These are phyloP conservation scores for Dicyrtomina minuta DNA, from an alignment of 2,888 invertebrate genomes.

Conservation along the genomic window DNA sequence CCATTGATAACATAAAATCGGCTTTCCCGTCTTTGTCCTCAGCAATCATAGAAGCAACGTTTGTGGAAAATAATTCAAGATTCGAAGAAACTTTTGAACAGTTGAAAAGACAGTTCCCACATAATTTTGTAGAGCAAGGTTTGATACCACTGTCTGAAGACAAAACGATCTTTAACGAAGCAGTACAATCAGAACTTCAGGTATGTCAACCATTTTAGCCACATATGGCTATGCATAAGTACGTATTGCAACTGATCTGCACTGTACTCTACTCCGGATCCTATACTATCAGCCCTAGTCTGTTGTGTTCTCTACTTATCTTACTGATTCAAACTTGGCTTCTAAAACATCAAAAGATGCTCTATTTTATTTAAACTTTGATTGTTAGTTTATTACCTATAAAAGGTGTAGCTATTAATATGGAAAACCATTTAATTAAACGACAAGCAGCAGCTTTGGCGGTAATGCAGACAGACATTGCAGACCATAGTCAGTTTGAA, in stretches of 20 bases:
- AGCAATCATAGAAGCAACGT: background rate
- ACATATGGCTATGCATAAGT: background rate
- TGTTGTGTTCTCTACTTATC: no score
- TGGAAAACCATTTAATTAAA: no score
- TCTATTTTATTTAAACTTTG: no score
- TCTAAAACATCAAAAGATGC: no score
- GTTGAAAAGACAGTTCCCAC: constrained; percentile 1
- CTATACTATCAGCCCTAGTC: no score
- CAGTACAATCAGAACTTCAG: constrained; percentile 10
- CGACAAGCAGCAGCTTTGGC: no score
- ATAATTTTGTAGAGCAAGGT: background rate
- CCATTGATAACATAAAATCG: constrained; percentile 9
- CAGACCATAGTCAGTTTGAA: no score
- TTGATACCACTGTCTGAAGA: background rate
- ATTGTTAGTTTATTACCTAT: no score
- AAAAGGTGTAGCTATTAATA: no score
- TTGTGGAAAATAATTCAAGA: background rate
- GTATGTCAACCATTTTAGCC: background rate
- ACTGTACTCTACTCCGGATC: no score
- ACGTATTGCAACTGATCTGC: background rate
- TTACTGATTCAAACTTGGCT: no score
- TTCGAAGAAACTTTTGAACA: constrained; percentile 4
- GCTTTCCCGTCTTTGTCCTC: constrained; percentile 1
- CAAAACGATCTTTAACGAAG: constrained; percentile 4
- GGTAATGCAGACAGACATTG: no score